These are phyloP conservation scores for Drosophila prosaltans DNA, from an alignment of 1,140 invertebrate genomes.

Conservation along the genomic window DNA sequence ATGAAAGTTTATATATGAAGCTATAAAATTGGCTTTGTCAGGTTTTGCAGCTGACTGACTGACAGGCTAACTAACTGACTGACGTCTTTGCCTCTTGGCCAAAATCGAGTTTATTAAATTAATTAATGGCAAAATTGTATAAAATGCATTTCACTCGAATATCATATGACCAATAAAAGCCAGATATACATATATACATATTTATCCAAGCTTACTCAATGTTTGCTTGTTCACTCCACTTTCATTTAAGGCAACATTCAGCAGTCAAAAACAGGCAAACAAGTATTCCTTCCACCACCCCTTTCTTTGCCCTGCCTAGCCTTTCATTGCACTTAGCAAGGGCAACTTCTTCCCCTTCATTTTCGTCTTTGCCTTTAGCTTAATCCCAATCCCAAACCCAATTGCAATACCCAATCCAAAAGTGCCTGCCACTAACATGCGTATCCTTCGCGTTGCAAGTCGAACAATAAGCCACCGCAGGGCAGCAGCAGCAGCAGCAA, in stretches of 20 bases:
- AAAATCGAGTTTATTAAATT: conserved; percentile 46
- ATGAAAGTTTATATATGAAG: conserved; percentile 17
- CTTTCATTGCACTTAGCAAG: conserved; percentile 10
- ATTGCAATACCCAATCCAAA: conserved; percentile 48
- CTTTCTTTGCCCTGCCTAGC: neutral
- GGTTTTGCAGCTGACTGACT: conserved; percentile 32
- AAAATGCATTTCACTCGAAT: conserved; percentile 31
- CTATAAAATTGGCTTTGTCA: conserved; percentile 41
- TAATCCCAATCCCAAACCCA: conserved; percentile 23
- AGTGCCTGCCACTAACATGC: conserved; percentile 65
- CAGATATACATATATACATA: neutral
- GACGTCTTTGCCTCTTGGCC: conserved; percentile 14
- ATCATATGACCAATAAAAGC: conserved; percentile 38
- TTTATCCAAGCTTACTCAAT: neutral
- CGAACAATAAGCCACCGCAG: conserved; percentile 69
- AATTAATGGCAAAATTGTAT: conserved; percentile 42
- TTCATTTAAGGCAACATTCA: neutral
- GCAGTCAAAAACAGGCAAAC: conserved; percentile 51
- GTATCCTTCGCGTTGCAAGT: conserved; percentile 61
- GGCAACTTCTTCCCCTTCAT: conserved; percentile 21
- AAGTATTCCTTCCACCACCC: conserved; percentile 13
- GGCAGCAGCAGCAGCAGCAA: conserved; percentile 42
- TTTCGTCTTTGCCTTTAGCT: conserved; percentile 45
- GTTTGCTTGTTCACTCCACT: neutral
- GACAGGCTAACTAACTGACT: conserved; percentile 34